Conservation (phyloP, 2,888 invertebrate genomes). For the Napeogenes sylphis region DNA sequence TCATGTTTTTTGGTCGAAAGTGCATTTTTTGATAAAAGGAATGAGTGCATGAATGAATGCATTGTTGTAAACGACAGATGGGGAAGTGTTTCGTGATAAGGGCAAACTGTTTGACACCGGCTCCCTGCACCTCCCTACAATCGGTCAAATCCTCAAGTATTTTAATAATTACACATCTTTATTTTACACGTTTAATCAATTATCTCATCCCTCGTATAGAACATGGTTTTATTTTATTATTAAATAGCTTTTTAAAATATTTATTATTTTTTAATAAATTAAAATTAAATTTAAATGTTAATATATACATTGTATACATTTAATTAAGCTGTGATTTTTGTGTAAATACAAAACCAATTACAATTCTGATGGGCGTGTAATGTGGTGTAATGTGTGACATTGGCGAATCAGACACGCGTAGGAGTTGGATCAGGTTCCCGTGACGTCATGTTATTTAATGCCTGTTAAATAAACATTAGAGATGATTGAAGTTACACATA, state of each 20-base stretch:
- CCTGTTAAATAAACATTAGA: conserved; percentile 28
- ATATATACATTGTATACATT: background rate
- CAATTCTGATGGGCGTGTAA: conserved; percentile 19
- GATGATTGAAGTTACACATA: conserved; percentile 1
- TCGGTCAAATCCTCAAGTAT: conserved; percentile 47
- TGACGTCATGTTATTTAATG: conserved; percentile 35
- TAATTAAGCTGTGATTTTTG: background rate
- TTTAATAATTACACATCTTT: background rate
- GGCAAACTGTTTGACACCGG: conserved; percentile 69
- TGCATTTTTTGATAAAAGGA: conserved; percentile 34
- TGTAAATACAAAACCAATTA: conserved; percentile 3
- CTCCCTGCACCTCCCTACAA: conserved; percentile 37
- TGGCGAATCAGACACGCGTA: conserved; percentile 49
- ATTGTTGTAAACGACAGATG: conserved; percentile 67
- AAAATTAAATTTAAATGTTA: background rate
- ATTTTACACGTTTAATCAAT: background rate
- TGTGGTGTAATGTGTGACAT: conserved; percentile 39
- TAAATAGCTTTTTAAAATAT: too few species aligned
- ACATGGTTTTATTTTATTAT: too few species aligned
- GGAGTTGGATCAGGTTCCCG: conserved; percentile 32
- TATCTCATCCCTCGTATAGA: too few species aligned
- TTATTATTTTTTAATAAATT: background rate
- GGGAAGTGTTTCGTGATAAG: conserved; percentile 50
- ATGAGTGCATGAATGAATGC: conserved; percentile 32
- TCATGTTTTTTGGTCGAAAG: conserved; percentile 47